Conservation (phyloP, 2,888 invertebrate genomes). For the Nasonovia ribisnigri region DNA sequence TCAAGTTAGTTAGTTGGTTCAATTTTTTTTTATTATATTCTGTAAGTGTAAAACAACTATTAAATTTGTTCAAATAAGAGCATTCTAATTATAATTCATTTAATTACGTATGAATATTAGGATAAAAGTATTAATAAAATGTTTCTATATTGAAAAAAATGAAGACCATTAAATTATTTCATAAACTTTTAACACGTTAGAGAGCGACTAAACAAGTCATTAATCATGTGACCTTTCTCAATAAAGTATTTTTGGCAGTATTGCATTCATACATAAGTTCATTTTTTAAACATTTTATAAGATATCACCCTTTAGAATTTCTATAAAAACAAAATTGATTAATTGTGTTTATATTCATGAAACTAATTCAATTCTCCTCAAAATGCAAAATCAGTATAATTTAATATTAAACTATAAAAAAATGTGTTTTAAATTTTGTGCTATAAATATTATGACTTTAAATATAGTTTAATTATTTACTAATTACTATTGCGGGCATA, state of each 20-base stretch:
- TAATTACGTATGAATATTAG: not conserved
- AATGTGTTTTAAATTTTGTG: not conserved
- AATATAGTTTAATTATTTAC: not conserved
- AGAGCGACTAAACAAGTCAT: not conserved
- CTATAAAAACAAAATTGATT: slow-evolving; percentile 2
- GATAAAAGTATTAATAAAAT: not conserved
- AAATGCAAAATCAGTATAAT: not conserved
- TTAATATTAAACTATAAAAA: not conserved
- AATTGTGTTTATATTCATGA: not conserved
- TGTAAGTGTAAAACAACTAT: not conserved
- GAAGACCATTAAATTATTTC: not conserved
- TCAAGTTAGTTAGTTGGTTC: not conserved
- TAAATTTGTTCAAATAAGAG: not conserved
- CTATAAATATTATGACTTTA: not conserved
- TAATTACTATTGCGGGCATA: not conserved
- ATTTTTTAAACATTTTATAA: not conserved
- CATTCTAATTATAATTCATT: not conserved
- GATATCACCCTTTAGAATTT: not conserved
- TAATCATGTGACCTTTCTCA: slow-evolving; percentile 39
- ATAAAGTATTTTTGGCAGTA: slow-evolving; percentile 30
- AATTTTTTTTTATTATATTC: not conserved
- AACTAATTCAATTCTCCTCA: not conserved
- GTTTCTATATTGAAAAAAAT: not conserved
- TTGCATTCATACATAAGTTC: slow-evolving; percentile 8
- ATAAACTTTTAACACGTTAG: not conserved